Conservation (phyloP, 2,113 vertebrate genomes). For the Progne subis region DNA sequence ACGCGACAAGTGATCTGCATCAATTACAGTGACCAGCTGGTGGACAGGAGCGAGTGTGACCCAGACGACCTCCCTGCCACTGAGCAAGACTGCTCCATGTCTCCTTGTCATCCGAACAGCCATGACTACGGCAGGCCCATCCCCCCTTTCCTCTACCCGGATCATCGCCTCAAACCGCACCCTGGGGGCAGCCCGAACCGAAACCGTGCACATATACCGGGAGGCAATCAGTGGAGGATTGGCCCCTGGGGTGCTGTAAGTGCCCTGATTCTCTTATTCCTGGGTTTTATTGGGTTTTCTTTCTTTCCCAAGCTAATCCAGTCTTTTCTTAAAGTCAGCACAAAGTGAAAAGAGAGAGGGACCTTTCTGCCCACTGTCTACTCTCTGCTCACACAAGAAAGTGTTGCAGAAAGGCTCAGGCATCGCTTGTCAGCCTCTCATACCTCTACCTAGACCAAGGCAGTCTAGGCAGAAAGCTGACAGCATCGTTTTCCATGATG, state of each 20-base stretch:
- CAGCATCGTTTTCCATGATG: not conserved
- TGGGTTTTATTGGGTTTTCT: not conserved
- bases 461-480: not conserved
- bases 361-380: not conserved
- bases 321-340: not conserved
- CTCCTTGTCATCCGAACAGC: constrained; percentile 85
- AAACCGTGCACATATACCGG: constrained; percentile 69
- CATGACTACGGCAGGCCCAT: constrained; percentile 72
- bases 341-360: not conserved
- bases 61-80: constrained; percentile 85
- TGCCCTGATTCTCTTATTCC: constrained; percentile 1
- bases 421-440: not conserved
- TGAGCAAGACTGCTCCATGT: constrained; percentile 91
- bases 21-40: constrained; percentile 89
- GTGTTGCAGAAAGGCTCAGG: not conserved
- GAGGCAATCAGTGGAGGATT: constrained; percentile 92
- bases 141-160: constrained; percentile 73
- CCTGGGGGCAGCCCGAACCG: constrained; percentile 58
- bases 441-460: not conserved
- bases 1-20: constrained; percentile 90
- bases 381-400: not conserved
- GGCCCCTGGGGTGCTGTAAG: constrained; percentile 98
- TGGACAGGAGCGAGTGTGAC: constrained; percentile 88
- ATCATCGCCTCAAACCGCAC: constrained; percentile 73
- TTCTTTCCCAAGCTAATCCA: not conserved